Evolutionary conservation across 2,797 vertebrate genomes (phyloP), one percentile per base, ranked within the genome.

Genomic region (Falco cherrug): DNA sequence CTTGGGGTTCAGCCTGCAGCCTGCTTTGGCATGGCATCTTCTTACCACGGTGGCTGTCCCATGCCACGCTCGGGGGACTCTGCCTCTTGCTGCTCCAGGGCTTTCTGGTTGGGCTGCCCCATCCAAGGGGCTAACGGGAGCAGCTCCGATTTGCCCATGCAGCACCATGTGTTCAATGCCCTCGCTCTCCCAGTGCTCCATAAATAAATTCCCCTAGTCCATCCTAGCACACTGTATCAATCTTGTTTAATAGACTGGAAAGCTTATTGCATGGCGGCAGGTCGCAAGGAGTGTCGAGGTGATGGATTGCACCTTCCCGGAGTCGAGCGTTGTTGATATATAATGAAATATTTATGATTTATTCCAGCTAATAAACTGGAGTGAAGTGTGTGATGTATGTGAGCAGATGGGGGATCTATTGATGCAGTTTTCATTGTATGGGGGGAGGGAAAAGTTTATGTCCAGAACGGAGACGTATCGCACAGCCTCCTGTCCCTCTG

Each of bases 341-440:
- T 98, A 98, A 99, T 99, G 99, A 99, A 99, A 99, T 99, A 99
- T 99, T 99, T 99, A 99, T 99, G 99, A 99, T 99, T 99, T 99
- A 99, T 99, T 98, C 98, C 98, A 98, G 98, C 99, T 99, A 99
- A 99, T 99, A 99, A 99, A 99, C 99, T 98, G 98, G 98, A 98
- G 98, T 98, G 98, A 99, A 99, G 99, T 98, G 98, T 96, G 97
- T 99, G 98, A 99, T 98, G 98, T 98, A 98, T 98, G 98, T 87
- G 98, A 99, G 98, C 99, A 99, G 99, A 99, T 99, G 98, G 98
- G 98, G 97, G 98, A 98, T 98, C 98, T 98, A 97, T 98, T 98
- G 98, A 98, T 97, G 98, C 98, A 33, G 92, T 76, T 96, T 95
- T 71, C 79, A 1, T 39, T 84, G 90, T 6, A 2, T 7, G 25